These are phyloP conservation scores for Drosophila mayri DNA, from an alignment of 1,140 invertebrate species.

Conservation along the genomic window DNA sequence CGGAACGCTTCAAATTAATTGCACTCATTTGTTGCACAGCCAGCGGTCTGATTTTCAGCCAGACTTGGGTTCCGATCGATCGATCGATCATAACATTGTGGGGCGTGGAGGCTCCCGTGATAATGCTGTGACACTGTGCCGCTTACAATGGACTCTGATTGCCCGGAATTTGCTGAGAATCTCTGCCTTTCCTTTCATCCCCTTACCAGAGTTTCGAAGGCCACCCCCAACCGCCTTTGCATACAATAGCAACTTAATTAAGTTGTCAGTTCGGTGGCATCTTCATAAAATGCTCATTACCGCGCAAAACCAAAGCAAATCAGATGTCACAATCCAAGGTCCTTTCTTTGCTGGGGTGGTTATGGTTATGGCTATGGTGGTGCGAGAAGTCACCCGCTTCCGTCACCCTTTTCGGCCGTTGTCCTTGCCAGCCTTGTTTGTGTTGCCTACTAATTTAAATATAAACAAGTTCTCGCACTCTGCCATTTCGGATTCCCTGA, in stretches of 20 bases:
- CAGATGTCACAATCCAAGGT: slow-evolving; percentile 74
- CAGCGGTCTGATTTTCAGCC: slow-evolving; percentile 41
- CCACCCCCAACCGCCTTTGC: slow-evolving; percentile 37
- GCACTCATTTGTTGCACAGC: slow-evolving; percentile 72
- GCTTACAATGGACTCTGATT: slow-evolving; percentile 65
- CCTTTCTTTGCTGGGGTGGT: slow-evolving; percentile 27
- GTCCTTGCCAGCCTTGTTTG: slow-evolving; percentile 55
- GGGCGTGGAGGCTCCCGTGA: slow-evolving; percentile 4
- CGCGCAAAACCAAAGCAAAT: slow-evolving; percentile 63
- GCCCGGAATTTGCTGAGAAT: slow-evolving; percentile 33
- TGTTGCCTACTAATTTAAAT: slow-evolving; percentile 79
- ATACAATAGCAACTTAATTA: slow-evolving; percentile 80
- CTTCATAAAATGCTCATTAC: slow-evolving; percentile 76
- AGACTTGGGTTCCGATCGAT: slow-evolving; percentile 38
- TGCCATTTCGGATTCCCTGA: slow-evolving; percentile 53
- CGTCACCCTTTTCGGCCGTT: slow-evolving; percentile 60
- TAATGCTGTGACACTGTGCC: slow-evolving; percentile 18
- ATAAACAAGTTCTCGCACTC: slow-evolving; percentile 74
- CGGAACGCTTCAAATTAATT: slow-evolving; percentile 71
- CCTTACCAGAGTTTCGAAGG: neutral
- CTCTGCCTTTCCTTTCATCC: neutral
- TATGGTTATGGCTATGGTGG: slow-evolving; percentile 19
- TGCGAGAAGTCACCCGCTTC: slow-evolving; percentile 23
- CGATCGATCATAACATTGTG: slow-evolving; percentile 67
- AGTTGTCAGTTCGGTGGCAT: slow-evolving; percentile 72